Conservation (phyloP, 2,113 vertebrate species). For the Brienomyrus brachyistius region DNA sequence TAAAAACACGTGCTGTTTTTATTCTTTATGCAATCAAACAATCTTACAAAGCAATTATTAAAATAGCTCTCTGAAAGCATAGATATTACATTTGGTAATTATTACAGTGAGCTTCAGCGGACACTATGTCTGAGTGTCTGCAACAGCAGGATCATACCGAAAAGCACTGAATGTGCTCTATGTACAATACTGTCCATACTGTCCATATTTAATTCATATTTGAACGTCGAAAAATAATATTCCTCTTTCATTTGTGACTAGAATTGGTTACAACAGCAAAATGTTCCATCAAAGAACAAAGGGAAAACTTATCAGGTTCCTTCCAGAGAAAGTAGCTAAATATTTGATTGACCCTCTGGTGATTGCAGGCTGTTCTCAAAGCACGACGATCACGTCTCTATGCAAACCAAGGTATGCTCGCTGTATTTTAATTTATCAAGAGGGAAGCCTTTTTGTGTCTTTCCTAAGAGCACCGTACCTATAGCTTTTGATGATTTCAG, state of each 20-base stretch:
- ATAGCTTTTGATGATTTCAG: too few relatives aligned
- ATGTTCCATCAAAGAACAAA: neutral
- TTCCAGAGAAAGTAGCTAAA: slow-evolving; percentile 16
- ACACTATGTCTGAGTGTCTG: neutral
- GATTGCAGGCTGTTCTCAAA: slow-evolving; percentile 8
- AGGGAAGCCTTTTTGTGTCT: neutral
- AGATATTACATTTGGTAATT: neutral
- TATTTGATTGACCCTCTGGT: slow-evolving; percentile 24
- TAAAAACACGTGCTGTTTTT: neutral
- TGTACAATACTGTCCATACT: neutral
- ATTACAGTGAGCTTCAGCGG: neutral
- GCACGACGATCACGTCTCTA: neutral
- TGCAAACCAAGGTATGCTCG: neutral
- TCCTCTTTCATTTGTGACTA: neutral
- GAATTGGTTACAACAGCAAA: neutral
- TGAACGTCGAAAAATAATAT: neutral
- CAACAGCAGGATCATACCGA: neutral
- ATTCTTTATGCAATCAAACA: neutral
- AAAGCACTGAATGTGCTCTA: neutral
- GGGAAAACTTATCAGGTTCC: slow-evolving; percentile 1
- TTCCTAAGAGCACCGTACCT: neutral
- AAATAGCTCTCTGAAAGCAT: neutral
- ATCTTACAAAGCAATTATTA: neutral
- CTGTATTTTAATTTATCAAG: neutral
- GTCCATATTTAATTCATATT: neutral